Evolutionary conservation across 1,140 invertebrate species (phyloP).

Genomic region (Leguminivora glycinivorella): DNA sequence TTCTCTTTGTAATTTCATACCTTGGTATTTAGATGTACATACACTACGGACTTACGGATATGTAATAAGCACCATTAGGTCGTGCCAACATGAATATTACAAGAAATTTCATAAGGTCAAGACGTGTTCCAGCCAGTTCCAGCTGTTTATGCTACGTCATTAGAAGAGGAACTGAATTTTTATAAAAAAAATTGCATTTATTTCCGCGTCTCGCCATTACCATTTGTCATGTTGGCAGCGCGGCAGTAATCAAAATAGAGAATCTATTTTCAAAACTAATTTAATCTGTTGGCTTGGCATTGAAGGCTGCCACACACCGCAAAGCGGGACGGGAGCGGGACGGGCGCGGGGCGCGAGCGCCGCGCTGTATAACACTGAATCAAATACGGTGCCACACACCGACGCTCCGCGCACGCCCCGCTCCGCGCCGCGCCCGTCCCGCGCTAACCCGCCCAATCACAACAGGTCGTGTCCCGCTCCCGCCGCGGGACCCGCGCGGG

Average conservation of each 20-base stretch:
- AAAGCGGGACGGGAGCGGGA: too few relatives aligned
- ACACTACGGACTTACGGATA: background rate
- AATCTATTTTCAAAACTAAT: conserved; percentile 22
- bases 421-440: too few relatives aligned
- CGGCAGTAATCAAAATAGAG: conserved; percentile 16
- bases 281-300: conserved; percentile 5
- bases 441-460: too few relatives aligned
- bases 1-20: background rate
- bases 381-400: too few relatives aligned
- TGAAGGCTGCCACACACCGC: too few relatives aligned
- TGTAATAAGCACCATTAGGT: background rate
- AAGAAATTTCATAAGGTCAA: background rate
- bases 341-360: too few relatives aligned
- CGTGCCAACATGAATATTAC: background rate
- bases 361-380: too few relatives aligned
- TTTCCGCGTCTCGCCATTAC: conserved; percentile 8
- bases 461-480: too few relatives aligned
- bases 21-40: background rate
- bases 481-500: too few relatives aligned
- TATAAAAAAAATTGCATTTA: background rate
- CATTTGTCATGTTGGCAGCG: conserved; percentile 12
- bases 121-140: too few relatives aligned
- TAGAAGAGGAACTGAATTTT: background rate
- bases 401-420: too few relatives aligned
- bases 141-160: conserved; percentile 5